Evolutionary conservation across 2,888 invertebrate species (phyloP).

Genomic region (Ectobius pallidus): DNA sequence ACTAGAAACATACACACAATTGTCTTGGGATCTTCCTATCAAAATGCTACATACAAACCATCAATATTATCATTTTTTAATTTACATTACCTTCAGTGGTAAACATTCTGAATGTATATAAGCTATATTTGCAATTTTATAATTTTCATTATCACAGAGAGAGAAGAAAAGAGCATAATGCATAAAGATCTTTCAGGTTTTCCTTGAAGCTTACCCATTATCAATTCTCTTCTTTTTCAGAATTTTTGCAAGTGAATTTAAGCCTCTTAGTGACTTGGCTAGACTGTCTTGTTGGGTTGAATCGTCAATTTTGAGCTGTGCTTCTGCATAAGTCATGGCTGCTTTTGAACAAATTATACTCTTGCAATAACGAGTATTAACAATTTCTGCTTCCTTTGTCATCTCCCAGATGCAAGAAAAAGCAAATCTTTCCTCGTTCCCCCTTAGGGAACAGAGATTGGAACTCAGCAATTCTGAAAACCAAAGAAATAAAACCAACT

Average conservation of each 20-base stretch:
- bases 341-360: slow-evolving; percentile 88
- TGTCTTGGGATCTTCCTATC: too few relatives aligned
- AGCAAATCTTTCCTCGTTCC: slow-evolving; percentile 88
- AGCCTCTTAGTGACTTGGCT: slow-evolving; percentile 75
- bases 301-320: slow-evolving; percentile 93
- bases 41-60: too few relatives aligned
- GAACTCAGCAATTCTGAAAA: slow-evolving; percentile 81
- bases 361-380: slow-evolving; percentile 84
- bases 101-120: too few relatives aligned
- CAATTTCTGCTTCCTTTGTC: slow-evolving; percentile 79
- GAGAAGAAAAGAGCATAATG: too few relatives aligned
- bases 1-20: too few relatives aligned
- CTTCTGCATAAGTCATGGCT: slow-evolving; percentile 98
- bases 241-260: slow-evolving; percentile 90
- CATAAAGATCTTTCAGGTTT: too few relatives aligned
- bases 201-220: slow-evolving; percentile 72
- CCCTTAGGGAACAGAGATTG: slow-evolving; percentile 93
- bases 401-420: slow-evolving; percentile 97
- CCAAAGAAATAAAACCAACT: too few relatives aligned
- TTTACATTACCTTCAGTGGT: too few relatives aligned
- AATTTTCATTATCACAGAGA: too few relatives aligned
- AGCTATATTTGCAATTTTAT: too few relatives aligned
- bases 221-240: slow-evolving; percentile 83
- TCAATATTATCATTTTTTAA: too few relatives aligned
- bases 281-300: slow-evolving; percentile 69